Evolutionary conservation across 2,113 vertebrate genomes (phyloP).

Genomic region (Phocoena sinus): DNA sequence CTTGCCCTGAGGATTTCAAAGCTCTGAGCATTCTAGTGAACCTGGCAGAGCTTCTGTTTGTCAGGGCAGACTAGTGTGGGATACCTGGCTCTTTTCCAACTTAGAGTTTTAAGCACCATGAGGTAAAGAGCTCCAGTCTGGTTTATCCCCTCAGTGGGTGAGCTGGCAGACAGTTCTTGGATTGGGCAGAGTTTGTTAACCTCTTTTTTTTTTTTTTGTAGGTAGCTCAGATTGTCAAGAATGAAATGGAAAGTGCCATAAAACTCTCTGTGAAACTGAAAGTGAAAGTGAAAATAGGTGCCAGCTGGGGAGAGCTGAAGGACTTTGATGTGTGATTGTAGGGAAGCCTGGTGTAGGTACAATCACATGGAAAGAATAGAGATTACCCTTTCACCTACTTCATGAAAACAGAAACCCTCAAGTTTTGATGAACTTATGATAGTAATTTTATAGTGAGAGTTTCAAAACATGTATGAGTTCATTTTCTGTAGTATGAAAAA

Average conservation of each 20-base stretch:
- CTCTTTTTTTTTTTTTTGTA: constrained; percentile 62
- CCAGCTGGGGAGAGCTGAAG: constrained; percentile 94
- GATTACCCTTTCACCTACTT: background rate
- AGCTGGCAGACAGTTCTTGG: background rate
- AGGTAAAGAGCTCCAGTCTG: background rate
- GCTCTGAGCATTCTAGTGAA: background rate
- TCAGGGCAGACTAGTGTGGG: background rate
- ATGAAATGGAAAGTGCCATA: constrained; percentile 93
- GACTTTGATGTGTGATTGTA: constrained; percentile 85
- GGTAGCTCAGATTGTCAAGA: constrained; percentile 96
- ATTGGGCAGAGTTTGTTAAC: background rate
- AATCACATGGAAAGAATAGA: background rate
- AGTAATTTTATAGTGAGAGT: background rate
- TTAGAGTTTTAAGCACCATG: background rate
- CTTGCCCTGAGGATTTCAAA: background rate
- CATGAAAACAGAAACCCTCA: background rate
- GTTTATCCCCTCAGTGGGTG: background rate
- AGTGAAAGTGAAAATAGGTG: constrained; percentile 92
- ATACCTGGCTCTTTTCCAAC: background rate
- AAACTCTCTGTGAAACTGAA: constrained; percentile 91
- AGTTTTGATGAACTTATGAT: background rate
- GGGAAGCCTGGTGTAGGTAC: background rate
- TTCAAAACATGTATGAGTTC: background rate
- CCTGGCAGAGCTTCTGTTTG: background rate
- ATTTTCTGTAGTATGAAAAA: background rate